Evolutionary conservation across 2,113 vertebrate genomes (phyloP), one percentile per base, ranked within the genome.

Genomic region (Ramphastos sulfuratus): DNA sequence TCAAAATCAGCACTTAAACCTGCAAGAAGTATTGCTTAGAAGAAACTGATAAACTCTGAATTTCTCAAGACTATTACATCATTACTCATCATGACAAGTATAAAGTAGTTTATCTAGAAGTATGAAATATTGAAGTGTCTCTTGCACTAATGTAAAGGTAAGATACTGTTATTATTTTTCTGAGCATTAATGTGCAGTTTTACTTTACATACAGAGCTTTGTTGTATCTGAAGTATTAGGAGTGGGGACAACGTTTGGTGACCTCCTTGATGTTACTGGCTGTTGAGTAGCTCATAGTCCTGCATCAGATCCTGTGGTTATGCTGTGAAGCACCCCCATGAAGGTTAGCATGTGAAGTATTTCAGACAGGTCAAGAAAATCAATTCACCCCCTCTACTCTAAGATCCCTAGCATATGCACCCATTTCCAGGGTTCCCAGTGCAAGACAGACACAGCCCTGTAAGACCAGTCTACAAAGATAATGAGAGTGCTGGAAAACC

Each of bases 21-120:
- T 84, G 44, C 83, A 83, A 77, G 81, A 58, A 44, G 21, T 35
- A 10, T 52, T 83, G 31, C 24, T 87, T 70, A 42, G 91, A 80
- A 73, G 13, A 58, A 80, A 31, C 15, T 65, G 24, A 50, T 4
- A 60, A 59, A 89, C 63, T 44, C 5, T 1, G 44, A 70, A 59
- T 77, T 89, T 78, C 25, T 87, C 31, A 54, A n/a, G 16, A 54
- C 46, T 2, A 9, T 65, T 58, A 74, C 33, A 10, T 65, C 37
- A 9, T 76, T 80, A 44, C 33, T 79, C 24, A 63, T 50, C 20
- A 21, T 25, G 70, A 33, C 10, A 79, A 58, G 4, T n/a, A 42
- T 28, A 63, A 85, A 21, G 30, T 87, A 82, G 72, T 72, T 35
- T 13, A 59, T 27, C 30, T 67, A 44, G 5, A 31, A 59, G 21